Base-by-base conservation (phyloP, 2,113 vertebrate species). In the Cryptotis parvus region DNA sequence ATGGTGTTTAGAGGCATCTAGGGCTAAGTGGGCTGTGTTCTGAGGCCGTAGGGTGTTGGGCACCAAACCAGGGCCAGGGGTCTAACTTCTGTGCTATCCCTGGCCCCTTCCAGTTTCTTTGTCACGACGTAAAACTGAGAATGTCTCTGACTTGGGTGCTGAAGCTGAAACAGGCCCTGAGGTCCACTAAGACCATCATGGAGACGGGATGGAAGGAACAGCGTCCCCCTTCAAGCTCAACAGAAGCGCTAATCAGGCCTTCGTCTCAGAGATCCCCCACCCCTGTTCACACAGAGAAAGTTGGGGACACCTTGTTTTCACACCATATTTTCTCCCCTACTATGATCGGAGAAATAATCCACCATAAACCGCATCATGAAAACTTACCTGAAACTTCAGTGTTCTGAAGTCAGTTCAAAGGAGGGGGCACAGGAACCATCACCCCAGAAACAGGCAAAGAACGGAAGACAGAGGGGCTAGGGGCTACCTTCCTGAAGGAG, bases 351-450 rank as follows among this genome's bases (percentile, higher is more conserved):
- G 43, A 76, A 39, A 70, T 27, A 55, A 87, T 4, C 31, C 16
- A n/a, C n/a, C 4, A 16, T 2, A 26, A 74, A 81, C 14, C 26
- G 35, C 6, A 41, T 41, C 52, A 33, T 14, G 12, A 83, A 86
- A 77, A 4, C 16, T 31, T 39, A 4, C 43, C 72, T 10, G 41
- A 55, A 78, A 55, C 74, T n/a, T 63, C 26, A 2, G 45, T 49
- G 18, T 22, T 27, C 45, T 14, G 9, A n/a, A 43, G 35, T 78
- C 31, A 6, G 0, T 15, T 63, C 6, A 12, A 69, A 43, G 52
- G 83, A 61, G 10, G 68, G 27, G 3, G 0, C 66, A 4, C 1
- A 16, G 4, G 0, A 3, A 5, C 0, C 49, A 3, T 2, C 27
- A 10, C 12, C 27, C 27, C 8, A 63, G 63, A 37, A 68, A 55